A percentile compares a stretch with the other conserved stretches of the same genome.
Evolutionary conservation across 2,797 vertebrate genomes (phyloP).

Genomic region (Borostomias antarcticus): DNA sequence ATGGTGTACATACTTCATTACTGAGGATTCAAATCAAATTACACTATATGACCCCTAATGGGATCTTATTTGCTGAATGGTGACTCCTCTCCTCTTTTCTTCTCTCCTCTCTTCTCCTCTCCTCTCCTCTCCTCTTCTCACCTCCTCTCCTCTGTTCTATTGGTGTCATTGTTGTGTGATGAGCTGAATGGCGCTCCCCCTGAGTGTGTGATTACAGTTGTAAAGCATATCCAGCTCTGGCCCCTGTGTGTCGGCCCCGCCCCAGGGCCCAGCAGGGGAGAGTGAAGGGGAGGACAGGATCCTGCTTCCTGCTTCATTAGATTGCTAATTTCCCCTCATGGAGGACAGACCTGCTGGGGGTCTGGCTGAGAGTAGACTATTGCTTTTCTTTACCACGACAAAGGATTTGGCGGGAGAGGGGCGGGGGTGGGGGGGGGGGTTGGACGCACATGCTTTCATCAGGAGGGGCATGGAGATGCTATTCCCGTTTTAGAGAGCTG

Average conservation of each 20-base stretch:
- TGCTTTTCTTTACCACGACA: slow-evolving; percentile 63
- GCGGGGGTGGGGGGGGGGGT: neutral
- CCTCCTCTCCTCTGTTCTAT: neutral
- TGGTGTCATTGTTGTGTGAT: slow-evolving; percentile 17
- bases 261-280: slow-evolving; percentile 56
- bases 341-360: slow-evolving; percentile 45
- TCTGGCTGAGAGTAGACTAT: slow-evolving; percentile 46
- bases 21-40: slow-evolving; percentile 45
- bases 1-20: slow-evolving; percentile 36
- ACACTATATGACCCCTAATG: slow-evolving; percentile 41
- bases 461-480: slow-evolving; percentile 41
- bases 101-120: neutral
- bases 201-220: slow-evolving; percentile 5
- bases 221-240: neutral
- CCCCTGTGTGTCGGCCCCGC: too few species aligned
- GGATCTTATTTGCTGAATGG: slow-evolving; percentile 14
- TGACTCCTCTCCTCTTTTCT: neutral
- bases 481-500: too few species aligned
- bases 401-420: too few species aligned
- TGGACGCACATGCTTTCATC: slow-evolving; percentile 42
- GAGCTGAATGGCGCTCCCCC: slow-evolving; percentile 24
- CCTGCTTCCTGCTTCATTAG: slow-evolving; percentile 43
- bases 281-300: slow-evolving; percentile 42
- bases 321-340: slow-evolving; percentile 53
- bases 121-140: neutral